phyloP scores from a whole-genome alignment of 37 sponge, comb jelly and placozoan species.

The Crambe crambe region DNA sequence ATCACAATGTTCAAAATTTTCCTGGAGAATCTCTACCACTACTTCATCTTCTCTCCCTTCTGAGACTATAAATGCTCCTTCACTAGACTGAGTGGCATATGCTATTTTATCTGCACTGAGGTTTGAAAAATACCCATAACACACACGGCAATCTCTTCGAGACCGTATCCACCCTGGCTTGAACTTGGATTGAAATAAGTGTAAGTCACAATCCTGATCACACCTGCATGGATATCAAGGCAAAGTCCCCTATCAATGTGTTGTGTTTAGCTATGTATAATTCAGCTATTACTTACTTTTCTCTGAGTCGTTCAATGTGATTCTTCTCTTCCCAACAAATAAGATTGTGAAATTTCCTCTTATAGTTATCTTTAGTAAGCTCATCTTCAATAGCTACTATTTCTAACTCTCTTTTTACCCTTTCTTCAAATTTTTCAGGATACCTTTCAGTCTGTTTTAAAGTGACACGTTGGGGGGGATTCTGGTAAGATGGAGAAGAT shows the following conservation, averaged over 20 bases:
- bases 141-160: background rate
- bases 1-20: conserved; percentile 17
- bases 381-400: background rate
- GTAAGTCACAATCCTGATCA: background rate
- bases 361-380: conserved; percentile 41
- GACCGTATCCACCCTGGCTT: conserved; percentile 1
- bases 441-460: too few relatives aligned
- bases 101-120: conserved; percentile 24
- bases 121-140: conserved; percentile 10
- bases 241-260: too few relatives aligned
- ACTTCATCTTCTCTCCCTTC: background rate
- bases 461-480: too few relatives aligned
- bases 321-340: conserved; percentile 56
- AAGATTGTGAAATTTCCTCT: conserved; percentile 47
- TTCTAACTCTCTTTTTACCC: conserved; percentile 6
- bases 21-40: conserved; percentile 14
- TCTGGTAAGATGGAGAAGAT: too few relatives aligned
- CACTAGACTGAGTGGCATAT: conserved; percentile 70
- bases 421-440: background rate
- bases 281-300: conserved; percentile 52
- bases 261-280: too few relatives aligned
- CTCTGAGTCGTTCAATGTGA: conserved; percentile 43
- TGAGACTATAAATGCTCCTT: conserved; percentile 6
- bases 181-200: background rate
- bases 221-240: conserved; percentile 13